Evolutionary conservation across 2,797 vertebrate genomes (phyloP).

Genomic region (Enteromius radiatus): DNA sequence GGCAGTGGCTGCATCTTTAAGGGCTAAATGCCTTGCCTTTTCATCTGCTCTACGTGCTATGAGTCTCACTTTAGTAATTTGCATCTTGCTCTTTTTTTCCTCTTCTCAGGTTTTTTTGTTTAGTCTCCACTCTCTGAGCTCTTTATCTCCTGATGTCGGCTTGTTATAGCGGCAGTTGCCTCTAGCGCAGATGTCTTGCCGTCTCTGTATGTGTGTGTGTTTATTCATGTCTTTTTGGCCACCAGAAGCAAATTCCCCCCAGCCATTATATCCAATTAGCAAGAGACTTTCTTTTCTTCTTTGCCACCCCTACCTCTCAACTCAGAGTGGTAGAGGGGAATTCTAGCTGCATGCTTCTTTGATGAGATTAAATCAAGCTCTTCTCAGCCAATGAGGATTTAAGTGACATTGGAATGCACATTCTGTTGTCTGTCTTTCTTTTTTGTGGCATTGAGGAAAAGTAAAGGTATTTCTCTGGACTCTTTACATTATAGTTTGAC

Average conservation of each 20-base stretch:
- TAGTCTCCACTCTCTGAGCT: conserved; percentile 45
- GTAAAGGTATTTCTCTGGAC: background rate
- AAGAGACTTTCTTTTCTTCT: conserved; percentile 68
- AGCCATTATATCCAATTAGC: conserved; percentile 80
- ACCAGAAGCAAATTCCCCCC: conserved; percentile 72
- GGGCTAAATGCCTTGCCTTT: conserved; percentile 39
- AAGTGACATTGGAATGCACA: conserved; percentile 61
- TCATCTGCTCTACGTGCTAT: conserved; percentile 20
- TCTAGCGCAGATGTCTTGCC: conserved; percentile 66
- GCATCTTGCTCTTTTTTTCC: conserved; percentile 47
- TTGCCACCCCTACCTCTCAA: conserved; percentile 63
- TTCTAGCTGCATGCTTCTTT: conserved; percentile 69
- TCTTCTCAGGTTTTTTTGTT: conserved; percentile 28
- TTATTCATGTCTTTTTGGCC: conserved; percentile 66
- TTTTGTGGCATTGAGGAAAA: conserved; percentile 61
- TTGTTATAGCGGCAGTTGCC: conserved; percentile 56
- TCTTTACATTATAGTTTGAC: background rate
- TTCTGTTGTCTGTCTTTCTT: conserved; percentile 61
- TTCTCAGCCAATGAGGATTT: conserved; percentile 63
- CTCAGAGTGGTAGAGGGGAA: conserved; percentile 65
- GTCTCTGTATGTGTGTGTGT: conserved; percentile 59
- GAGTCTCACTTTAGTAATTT: conserved; percentile 35
- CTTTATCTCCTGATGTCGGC: conserved; percentile 46
- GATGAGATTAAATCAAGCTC: conserved; percentile 73
- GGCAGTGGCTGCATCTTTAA: conserved; percentile 50